Base-by-base conservation (phyloP, 2,113 vertebrate species). In the Engraulis encrasicolus region DNA sequence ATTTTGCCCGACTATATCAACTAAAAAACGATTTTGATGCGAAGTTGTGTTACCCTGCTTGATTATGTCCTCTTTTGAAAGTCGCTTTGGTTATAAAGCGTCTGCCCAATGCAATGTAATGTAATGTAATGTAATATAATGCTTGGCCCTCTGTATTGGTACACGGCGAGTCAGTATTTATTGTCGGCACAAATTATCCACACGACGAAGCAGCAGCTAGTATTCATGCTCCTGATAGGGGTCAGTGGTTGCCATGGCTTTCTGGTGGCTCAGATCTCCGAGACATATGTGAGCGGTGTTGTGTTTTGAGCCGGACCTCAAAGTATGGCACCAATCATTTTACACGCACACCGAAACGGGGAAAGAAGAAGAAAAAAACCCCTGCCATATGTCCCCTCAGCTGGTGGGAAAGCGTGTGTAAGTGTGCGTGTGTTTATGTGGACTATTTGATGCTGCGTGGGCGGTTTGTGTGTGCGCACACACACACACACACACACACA, bases 301-400 rank as follows among this genome's bases (percentile, higher is more conserved):
- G 12, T 66, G 18, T 52, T 27, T n/a, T 18, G 27, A 74, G 66
- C 14, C 34, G 66, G 66, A 34, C 27, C 66, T 34, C 66, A 15
- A 31, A 74, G 31, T 36, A 17, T 74, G 66, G 66, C 66, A 74
- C 31, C 66, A 34, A 31, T 74, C 4, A 31, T 74, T 23, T 23
- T 27, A 23, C n/a, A 61, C 27, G 17, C n/a, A 61, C 27, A 34
- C 2, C 2, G 31, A 14, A 66, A 27, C 9, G 31, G 31, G 31
- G 27, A 23, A 61, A 61, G 12, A 6, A 54, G 20, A 6, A 14
- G 19, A 0, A 2, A 2, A 0, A 49, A 19, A 74, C 9, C 37
- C n/a, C n/a, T n/a, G n/a, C 85, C 93, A 90, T 85, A 89, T 92
- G 89, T 88, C 66, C 34, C 71, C 52, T 79, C 15, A 20, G 37